phyloP scores from a whole-genome alignment of 2,113 vertebrate genomes.

The Ranitomeya imitator region DNA sequence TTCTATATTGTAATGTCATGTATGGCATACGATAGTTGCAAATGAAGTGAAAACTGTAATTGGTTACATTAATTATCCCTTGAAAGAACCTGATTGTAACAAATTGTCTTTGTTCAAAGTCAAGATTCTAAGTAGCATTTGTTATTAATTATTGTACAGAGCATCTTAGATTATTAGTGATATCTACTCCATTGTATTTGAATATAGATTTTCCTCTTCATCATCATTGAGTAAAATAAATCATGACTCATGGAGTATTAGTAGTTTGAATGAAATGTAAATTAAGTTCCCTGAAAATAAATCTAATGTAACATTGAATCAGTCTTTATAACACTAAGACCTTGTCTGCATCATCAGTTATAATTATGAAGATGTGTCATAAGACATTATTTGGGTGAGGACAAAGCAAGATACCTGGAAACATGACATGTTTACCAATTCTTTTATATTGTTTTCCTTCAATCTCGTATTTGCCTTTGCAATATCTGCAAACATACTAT shows the following conservation, averaged over 20 bases:
- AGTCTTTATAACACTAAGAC: neutral
- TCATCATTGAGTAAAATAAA: constrained; percentile 17
- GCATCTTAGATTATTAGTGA: constrained; percentile 1
- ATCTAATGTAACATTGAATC: constrained; percentile 6
- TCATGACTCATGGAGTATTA: neutral
- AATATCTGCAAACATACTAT: no score
- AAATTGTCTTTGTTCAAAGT: constrained; percentile 20
- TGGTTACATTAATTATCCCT: constrained; percentile 22
- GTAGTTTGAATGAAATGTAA: neutral
- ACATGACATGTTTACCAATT: neutral
- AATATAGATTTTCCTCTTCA: constrained; percentile 16
- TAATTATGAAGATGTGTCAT: neutral
- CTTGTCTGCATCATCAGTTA: neutral
- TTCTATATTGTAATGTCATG: no score
- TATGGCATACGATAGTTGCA: neutral
- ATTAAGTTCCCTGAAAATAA: neutral
- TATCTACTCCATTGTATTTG: neutral
- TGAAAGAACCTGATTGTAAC: constrained; percentile 14
- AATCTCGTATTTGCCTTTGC: neutral
- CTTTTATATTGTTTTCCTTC: neutral
- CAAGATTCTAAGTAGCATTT: neutral
- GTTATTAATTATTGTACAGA: constrained; percentile 27
- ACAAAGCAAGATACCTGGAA: neutral
- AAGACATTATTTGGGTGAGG: neutral
- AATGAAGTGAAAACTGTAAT: neutral